Percentiles rank a stretch among this genome's conserved stretches.
Evolutionary conservation across 2,113 vertebrate species (phyloP).

Genomic region (Myanophis thanlyinensis): DNA sequence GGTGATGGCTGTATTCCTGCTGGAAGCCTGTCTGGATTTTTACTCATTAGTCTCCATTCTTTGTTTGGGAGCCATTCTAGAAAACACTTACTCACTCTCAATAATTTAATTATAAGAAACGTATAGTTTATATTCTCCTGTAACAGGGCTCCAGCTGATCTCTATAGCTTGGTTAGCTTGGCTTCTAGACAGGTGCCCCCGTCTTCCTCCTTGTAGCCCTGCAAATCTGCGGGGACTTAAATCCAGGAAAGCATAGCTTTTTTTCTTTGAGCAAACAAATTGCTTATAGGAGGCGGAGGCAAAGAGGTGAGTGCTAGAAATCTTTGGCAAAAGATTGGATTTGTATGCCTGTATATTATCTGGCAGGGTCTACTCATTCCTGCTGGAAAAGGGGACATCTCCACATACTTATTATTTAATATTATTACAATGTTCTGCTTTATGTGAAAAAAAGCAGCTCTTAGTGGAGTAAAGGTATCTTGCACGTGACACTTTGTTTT

Average conservation of each 20-base stretch:
- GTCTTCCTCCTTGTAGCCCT: background rate
- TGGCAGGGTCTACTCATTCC: conserved; percentile 1
- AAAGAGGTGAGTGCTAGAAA: background rate
- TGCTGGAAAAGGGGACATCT: conserved; percentile 2
- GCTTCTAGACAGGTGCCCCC: background rate
- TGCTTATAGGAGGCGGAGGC: background rate
- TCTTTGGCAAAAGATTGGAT: conserved; percentile 2
- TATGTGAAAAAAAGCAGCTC: accelerated
- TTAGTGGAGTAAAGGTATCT: background rate
- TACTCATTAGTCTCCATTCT: background rate
- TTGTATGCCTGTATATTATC: background rate
- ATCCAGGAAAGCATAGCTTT: conserved; percentile 5
- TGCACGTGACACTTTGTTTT: background rate
- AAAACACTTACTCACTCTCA: background rate
- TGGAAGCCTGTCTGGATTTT: background rate
- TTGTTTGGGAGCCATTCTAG: background rate
- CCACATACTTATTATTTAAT: background rate
- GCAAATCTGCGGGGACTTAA: background rate
- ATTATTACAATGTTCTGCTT: accelerated
- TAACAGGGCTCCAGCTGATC: conserved; percentile 1
- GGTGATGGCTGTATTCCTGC: background rate
- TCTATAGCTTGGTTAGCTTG: background rate
- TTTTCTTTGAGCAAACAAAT: conserved; percentile 17
- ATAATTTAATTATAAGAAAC: background rate
- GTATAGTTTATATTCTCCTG: background rate